phyloP scores from a whole-genome alignment of 2,888 invertebrate genomes.

The Perithous albicinctus region DNA sequence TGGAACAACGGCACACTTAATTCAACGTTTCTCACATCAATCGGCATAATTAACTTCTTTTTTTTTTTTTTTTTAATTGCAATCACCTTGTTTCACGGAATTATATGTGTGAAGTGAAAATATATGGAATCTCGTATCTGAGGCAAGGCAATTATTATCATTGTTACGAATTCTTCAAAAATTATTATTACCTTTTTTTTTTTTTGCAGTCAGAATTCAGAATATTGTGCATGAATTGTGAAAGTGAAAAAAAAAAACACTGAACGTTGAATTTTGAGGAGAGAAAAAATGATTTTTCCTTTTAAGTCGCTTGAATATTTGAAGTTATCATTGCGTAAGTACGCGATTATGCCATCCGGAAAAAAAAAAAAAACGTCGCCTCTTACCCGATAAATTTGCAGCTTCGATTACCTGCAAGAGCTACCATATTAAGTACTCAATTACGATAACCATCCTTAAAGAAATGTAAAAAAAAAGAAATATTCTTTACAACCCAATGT shows the following conservation, averaged over 20 bases:
- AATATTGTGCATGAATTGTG: too few relatives aligned
- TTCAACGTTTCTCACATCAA: slow-evolving; percentile 4
- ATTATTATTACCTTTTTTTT: background rate
- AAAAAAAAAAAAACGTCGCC: background rate
- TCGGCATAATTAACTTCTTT: background rate
- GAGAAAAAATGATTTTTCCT: too few relatives aligned
- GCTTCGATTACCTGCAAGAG: too few relatives aligned
- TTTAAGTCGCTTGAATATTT: background rate
- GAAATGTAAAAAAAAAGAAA: background rate
- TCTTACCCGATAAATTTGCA: background rate
- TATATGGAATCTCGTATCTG: background rate
- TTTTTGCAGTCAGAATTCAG: background rate
- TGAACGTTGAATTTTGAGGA: too few relatives aligned
- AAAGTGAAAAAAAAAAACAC: background rate
- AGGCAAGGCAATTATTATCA: background rate
- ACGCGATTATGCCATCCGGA: background rate
- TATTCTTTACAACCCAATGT: background rate
- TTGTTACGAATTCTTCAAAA: background rate
- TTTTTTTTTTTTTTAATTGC: too few relatives aligned
- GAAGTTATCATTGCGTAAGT: background rate
- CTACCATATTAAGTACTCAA: background rate
- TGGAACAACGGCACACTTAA: background rate
- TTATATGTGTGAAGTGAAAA: slow-evolving; percentile 1
- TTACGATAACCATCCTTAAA: background rate
- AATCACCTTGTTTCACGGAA: background rate